Base-by-base conservation (phyloP, 2,888 invertebrate genomes). In the Abrostola triplasia region DNA sequence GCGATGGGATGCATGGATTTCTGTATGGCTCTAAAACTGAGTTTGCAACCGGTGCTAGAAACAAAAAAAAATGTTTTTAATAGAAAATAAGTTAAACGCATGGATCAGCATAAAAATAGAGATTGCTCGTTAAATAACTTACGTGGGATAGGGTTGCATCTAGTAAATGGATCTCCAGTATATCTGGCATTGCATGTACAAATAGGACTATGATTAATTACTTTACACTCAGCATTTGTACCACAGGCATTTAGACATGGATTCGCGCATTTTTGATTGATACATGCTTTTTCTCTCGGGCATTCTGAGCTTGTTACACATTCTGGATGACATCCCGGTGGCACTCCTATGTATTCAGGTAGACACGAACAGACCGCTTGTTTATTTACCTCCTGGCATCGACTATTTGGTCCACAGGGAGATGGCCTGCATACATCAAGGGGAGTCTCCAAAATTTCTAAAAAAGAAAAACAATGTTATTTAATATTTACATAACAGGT, bases 271-370 rank as follows among this genome's bases (percentile, higher is more conserved):
- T 97, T 97, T 74, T 97, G 96, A 81, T 96, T 96, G 9, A 97
- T 91, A 83, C 98, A 98, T 6, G 98, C 97, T 84, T 96, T 96
- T 76, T 97, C 96, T 59, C 95, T 94, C 5, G 96, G 88, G 88
- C 98, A 98, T 88, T 98, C 97, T 0, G 96, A 95, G 81, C 97
- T 97, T 48, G 96, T 94, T 9, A 96, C 95, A 86, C 98, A 98
- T 89, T 97, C 97, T 11, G 97, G 97, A 55, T 96, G 95, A 85
- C 97, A 97, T 37, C 96, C 96, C 65, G 96, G 97, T 44, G 98
- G 97, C 77, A 95, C 95, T 40, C 98, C 98, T 36, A 96, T 93
- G 81, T 96, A 97, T 67, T 95, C 95, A 5, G 96, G 95, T 68
- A 96, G 86, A 84, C 98, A 98, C 10, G 97, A 96, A 84, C 98